Base-by-base conservation (phyloP, 2,797 vertebrate genomes). In the Scolopax bukidnonensis region DNA sequence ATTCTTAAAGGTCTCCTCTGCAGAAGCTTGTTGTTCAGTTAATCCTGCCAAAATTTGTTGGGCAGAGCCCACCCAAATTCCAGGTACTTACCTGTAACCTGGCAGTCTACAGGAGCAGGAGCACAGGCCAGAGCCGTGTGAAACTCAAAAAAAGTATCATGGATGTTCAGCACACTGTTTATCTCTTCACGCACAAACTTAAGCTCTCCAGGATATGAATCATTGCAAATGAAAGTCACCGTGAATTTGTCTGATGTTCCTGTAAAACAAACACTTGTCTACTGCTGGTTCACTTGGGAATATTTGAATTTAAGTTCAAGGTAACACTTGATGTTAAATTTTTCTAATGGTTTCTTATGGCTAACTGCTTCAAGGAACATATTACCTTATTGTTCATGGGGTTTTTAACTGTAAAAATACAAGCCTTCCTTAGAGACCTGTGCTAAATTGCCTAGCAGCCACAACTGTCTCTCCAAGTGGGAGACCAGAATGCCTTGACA, bases 71-170 rank as follows among this genome's bases (percentile, higher is more conserved):
- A 43, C 25, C 7, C 15, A 36, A 57, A 43, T n/a, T 69, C 7
- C 43, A 53, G 4, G 10, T 69, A 77, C 97, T 96, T 93, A 99
- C 99, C 99, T 4, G 98, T 98, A 83, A 99, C 98, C 57, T 98
- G 98, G 96, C 99, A 99, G 89, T 98, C 98, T 41, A 99, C 99
- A 2, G 98, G 98, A 70, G 98, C 98, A 41, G 99, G 99, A 61
- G 97, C 74, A 56, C 99, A 99, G 67, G 98, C 99, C 97, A 99
- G 96, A 1, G 99, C 97, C 0, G 99, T 99, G 91, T 98, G 97
- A 96, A 99, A 99, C 97, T 99, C 98, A 61, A 99, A 99, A 45
- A 98, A 97, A 23, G 98, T 98, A 48, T 99, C 92, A 13, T 98
- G 98, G 90, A 98, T 94, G 0, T 97, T 97, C 12, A 10, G 3